Percentiles rank a stretch among this genome's conserved stretches.
Evolutionary conservation across 2,888 invertebrate genomes (phyloP).

Genomic region (Apodemia zela): DNA sequence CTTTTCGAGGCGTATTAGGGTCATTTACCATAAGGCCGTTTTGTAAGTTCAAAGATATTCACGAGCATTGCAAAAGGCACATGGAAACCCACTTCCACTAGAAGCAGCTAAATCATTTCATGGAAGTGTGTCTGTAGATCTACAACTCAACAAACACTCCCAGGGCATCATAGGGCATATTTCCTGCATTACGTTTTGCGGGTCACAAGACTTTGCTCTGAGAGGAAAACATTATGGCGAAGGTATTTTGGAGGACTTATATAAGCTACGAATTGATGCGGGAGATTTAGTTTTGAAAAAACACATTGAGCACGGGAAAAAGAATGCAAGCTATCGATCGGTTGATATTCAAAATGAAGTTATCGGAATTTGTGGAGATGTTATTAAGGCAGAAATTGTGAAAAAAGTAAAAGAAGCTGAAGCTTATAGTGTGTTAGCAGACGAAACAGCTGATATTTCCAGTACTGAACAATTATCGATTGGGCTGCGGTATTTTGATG

Average conservation of each 20-base stretch:
- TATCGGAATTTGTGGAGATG: constrained; percentile 21
- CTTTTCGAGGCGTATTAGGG: constrained; percentile 22
- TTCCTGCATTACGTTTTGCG: constrained; percentile 5
- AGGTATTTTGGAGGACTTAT: constrained; percentile 10
- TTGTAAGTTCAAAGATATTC: constrained; percentile 34
- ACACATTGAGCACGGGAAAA: constrained; percentile 18
- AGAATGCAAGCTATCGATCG: constrained; percentile 26
- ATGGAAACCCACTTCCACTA: constrained; percentile 28
- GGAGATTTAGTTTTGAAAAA: constrained; percentile 15
- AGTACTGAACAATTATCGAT: constrained; percentile 31
- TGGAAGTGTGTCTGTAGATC: constrained; percentile 24
- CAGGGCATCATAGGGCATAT: constrained; percentile 4
- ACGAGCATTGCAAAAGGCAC: constrained; percentile 31
- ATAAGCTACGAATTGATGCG: neutral
- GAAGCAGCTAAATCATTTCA: constrained; percentile 25
- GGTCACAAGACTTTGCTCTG: neutral
- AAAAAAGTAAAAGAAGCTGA: constrained; percentile 10
- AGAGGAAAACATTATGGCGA: constrained; percentile 21
- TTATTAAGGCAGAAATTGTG: constrained; percentile 20
- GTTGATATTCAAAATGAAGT: constrained; percentile 29
- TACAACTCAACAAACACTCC: constrained; percentile 19
- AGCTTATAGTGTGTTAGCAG: constrained; percentile 26
- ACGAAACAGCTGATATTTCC: constrained; percentile 29
- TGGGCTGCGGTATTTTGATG: constrained; percentile 26
- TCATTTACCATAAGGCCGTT: constrained; percentile 31